Base-by-base conservation (phyloP, 2,113 vertebrate genomes). In the Anolis carolinensis region DNA sequence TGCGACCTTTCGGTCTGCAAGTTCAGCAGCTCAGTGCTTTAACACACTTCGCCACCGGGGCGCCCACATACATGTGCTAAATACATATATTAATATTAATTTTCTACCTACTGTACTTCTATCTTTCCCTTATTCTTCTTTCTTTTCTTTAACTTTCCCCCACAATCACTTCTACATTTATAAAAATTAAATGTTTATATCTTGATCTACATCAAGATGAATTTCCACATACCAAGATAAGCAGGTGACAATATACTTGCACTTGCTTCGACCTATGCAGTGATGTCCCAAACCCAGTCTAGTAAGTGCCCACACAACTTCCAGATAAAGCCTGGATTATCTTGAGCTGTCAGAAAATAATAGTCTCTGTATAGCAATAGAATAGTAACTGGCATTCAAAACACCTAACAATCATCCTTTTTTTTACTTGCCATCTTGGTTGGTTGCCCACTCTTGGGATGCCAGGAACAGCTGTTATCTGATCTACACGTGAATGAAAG, bases 351-450 rank as follows among this genome's bases (percentile, higher is more conserved):
- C 39, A 75, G 83, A 77, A n/a, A 34, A 81, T 67, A 84, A 91
- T 59, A 6, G 68, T 89, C 68, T 87, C 82, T 23, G 9, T 82
- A 87, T 52, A 91, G 48, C 67, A 87, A 27, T 59, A 88, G 81
- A 48, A 14, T 83, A 89, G 23, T 84, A 90, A 87, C 36, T 52
- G 68, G 77, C 30, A 89, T 79, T 90, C 85, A 68, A n/a, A 90
- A 87, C 86, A 79, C 50, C 78, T 0, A 83, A 52, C 82, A 89
- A 59, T 86, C 85, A 87, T 62, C 21, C 7, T 72, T 87, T 89
- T n/a, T 90, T 34, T 79, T 85, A 83, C 77, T 84, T 83, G 90
- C 71, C 87, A 89, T 7, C 39, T 76, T 86, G n/a, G 20, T 87
- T 89, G 89, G 80, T 71, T 90, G 92, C 55, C 55, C 21, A 0